Conservation (phyloP, 2,113 vertebrate species). For the Anarrhichthys ocellatus region DNA sequence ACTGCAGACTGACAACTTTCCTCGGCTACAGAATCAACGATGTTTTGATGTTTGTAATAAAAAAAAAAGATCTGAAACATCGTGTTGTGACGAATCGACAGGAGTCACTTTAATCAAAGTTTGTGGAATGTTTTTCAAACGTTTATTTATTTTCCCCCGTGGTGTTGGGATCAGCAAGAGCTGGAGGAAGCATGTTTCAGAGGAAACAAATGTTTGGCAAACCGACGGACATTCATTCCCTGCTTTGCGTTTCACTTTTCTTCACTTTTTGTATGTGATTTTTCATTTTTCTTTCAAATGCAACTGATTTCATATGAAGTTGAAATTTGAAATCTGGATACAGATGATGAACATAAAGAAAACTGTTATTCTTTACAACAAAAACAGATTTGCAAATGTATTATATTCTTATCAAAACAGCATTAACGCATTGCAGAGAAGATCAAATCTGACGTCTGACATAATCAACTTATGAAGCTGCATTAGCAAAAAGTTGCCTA, state of each 20-base stretch:
- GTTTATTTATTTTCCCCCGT: background rate
- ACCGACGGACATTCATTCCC: background rate
- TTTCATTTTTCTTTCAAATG: background rate
- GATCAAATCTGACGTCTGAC: background rate
- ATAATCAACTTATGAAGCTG: background rate
- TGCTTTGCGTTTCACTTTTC: background rate
- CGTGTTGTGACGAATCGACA: background rate
- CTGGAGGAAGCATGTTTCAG: background rate
- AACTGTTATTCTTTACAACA: background rate
- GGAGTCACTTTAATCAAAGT: background rate
- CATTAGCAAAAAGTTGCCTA: background rate
- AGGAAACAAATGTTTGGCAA: background rate
- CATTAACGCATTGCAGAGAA: background rate
- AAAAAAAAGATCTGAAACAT: slow-evolving; percentile 10
- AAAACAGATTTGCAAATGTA: background rate
- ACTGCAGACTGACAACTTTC: background rate
- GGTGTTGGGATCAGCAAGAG: background rate
- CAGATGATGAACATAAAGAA: background rate
- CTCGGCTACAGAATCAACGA: background rate
- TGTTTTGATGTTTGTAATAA: slow-evolving; percentile 15
- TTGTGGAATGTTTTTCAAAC: background rate
- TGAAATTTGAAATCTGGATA: background rate
- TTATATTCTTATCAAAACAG: background rate
- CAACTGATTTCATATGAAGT: background rate
- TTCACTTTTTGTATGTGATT: background rate